These are phyloP conservation scores for Geodia barretti DNA, from an alignment of 37 sponge, comb jelly and placozoan genomes.

Conservation along the genomic window DNA sequence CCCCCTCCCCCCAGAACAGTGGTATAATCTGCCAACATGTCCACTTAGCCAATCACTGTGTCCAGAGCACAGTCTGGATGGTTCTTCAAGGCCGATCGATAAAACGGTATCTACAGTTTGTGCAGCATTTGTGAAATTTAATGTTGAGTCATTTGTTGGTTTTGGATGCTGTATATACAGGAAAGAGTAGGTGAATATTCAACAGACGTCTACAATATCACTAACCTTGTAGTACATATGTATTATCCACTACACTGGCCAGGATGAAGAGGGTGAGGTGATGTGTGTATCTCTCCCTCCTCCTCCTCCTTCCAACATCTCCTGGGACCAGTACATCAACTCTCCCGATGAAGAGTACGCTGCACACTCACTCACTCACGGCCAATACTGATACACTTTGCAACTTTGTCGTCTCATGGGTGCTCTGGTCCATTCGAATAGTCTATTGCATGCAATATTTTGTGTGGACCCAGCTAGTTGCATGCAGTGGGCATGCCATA, in stretches of 20 bases:
- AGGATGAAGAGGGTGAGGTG: constrained; percentile 20
- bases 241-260: background rate
- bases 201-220: constrained; percentile 79
- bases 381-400: too few species aligned
- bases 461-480: too few species aligned
- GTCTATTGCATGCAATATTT: too few species aligned
- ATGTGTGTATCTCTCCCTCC: constrained; percentile 55
- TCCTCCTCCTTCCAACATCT: constrained; percentile 52
- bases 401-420: too few species aligned
- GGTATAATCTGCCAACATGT: constrained; percentile 88
- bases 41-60: constrained; percentile 84
- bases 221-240: constrained; percentile 54
- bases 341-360: constrained; percentile 25
- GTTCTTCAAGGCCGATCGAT: constrained; percentile 75
- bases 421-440: too few species aligned
- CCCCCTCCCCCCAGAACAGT: constrained; percentile 56
- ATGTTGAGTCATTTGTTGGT: background rate
- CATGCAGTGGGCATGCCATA: too few species aligned
- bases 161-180: constrained; percentile 1
- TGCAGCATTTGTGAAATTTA: background rate
- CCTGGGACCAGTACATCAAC: constrained; percentile 83
- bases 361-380: too few species aligned
- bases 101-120: constrained; percentile 37
- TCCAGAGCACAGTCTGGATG: constrained; percentile 79
- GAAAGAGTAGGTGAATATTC: constrained; percentile 83